Evolutionary conservation across 2,888 invertebrate genomes (phyloP).

Genomic region (Epiblema foenella): DNA sequence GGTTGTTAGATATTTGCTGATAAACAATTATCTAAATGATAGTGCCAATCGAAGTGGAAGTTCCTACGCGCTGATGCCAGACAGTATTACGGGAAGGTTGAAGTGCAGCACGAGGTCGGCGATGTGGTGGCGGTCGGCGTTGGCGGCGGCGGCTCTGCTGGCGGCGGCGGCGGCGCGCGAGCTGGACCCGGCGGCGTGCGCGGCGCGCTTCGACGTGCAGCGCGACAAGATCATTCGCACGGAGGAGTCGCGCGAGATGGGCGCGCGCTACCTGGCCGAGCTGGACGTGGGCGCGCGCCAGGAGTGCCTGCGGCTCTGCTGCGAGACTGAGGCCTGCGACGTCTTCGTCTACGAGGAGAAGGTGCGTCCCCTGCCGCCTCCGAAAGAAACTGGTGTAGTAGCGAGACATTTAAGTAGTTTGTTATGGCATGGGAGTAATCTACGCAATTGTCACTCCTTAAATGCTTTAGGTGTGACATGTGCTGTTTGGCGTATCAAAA

Average conservation of each 20-base stretch:
- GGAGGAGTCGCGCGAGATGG: constrained; percentile 94
- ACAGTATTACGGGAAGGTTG: not conserved
- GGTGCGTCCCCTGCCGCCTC: constrained; percentile 75
- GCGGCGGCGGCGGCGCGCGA: constrained; percentile 73
- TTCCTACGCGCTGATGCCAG: constrained; percentile 1
- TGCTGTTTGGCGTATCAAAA: not conserved
- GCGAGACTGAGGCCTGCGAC: constrained; percentile 94
- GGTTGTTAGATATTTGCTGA: constrained; percentile 28
- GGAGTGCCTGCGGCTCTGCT: constrained; percentile 94
- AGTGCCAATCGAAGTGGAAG: constrained; percentile 12
- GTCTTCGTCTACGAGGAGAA: constrained; percentile 97
- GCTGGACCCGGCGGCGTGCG: constrained; percentile 87
- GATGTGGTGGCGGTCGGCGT: constrained; percentile 44
- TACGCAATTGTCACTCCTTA: not conserved
- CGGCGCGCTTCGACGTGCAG: constrained; percentile 92
- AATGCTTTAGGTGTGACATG: too few relatives aligned
- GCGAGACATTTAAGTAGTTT: too few relatives aligned
- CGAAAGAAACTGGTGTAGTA: too few relatives aligned
- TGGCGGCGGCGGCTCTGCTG: constrained; percentile 53
- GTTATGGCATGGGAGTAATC: not conserved
- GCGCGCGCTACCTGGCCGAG: constrained; percentile 94
- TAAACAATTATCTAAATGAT: constrained; percentile 26
- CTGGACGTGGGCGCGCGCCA: constrained; percentile 91
- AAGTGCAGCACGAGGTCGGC: not conserved
- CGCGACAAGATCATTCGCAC: constrained; percentile 95